Evolutionary conservation across 2,797 vertebrate genomes (phyloP), one percentile per base, ranked within the genome.

Genomic region (Xiphophorus birchmanni): DNA sequence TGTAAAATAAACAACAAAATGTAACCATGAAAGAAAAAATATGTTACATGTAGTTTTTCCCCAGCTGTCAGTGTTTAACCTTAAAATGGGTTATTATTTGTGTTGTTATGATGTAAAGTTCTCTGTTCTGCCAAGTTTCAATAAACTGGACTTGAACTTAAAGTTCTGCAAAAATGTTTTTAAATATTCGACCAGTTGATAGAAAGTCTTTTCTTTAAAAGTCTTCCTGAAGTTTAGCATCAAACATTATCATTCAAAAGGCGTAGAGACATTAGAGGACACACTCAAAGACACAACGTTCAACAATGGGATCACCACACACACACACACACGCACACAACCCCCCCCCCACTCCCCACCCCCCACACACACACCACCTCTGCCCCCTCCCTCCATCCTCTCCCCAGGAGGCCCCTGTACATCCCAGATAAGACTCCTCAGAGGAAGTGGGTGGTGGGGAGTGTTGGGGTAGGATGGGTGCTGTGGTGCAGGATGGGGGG

Each of bases 331-430:
- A 67, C 37, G 11, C 45, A 40, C 45, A 4, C 45, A n/a, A n/a
- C n/a, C n/a, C n/a, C n/a, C n/a, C n/a, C n/a, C n/a, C n/a, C n/a
- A n/a, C n/a, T n/a, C n/a, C n/a, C 5, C 13, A 37, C 32, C 0
- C 80, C 5, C 72, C 35, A 67, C 37, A 69, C 37, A 42, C 45
- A 29, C 63, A 81, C 88, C 89, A 87, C 90, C 86, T 87, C 91
- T 81, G 77, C 84, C 88, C 81, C 85, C 87, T 79, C 90, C 90
- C 85, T 84, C 86, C 85, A 82, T 88, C 90, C 63, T 88, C 91
- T 92, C 90, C 93, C 92, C 93, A 93, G 93, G 93, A 94, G 93
- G 90, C 88, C 92, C 90, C 94, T 95, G 94, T 88, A 83, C 89
- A 86, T 89, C 91, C 89, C 90, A 48, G 94, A 95, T 95, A 95